These are phyloP conservation scores for Stenolophus ochropezus DNA, from an alignment of 2,888 invertebrate genomes.

Conservation along the genomic window DNA sequence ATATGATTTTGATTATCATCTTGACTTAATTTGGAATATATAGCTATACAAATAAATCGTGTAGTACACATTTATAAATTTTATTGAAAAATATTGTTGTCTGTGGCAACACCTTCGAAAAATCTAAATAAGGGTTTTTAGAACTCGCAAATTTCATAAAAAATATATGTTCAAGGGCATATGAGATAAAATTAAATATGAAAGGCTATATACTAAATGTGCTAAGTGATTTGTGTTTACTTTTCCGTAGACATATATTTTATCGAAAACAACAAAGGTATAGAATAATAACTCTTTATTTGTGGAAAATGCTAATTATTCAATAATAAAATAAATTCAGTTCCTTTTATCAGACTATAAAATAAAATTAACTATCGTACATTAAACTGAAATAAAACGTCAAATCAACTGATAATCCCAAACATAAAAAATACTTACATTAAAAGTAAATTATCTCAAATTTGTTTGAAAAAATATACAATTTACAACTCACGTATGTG, in stretches of 20 bases:
- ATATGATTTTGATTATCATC: no score
- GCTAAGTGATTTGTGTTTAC: not conserved
- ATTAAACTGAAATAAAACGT: constrained; percentile 38
- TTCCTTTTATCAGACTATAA: constrained; percentile 29
- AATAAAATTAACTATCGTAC: constrained; percentile 42
- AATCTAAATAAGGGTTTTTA: no score
- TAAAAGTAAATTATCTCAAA: constrained; percentile 46
- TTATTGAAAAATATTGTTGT: no score
- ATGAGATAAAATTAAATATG: not conserved
- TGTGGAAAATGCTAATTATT: constrained; percentile 32
- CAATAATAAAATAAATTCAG: constrained; percentile 22
- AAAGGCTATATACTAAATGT: not conserved
- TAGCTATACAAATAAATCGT: no score
- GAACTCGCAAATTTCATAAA: no score
- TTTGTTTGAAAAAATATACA: constrained; percentile 15
- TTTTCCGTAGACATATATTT: not conserved
- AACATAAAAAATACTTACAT: constrained; percentile 34
- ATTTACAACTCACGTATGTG: constrained; percentile 36
- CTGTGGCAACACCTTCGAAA: no score
- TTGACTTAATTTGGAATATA: no score
- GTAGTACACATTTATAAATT: no score
- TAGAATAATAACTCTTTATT: not conserved
- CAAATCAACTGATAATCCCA: constrained; percentile 21
- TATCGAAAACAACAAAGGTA: not conserved
- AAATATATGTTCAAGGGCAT: no score